Percentiles rank a stretch among this genome's conserved stretches.
phyloP scores from a whole-genome alignment of 2,797 vertebrate species.

The Phrynocephalus forsythii region DNA sequence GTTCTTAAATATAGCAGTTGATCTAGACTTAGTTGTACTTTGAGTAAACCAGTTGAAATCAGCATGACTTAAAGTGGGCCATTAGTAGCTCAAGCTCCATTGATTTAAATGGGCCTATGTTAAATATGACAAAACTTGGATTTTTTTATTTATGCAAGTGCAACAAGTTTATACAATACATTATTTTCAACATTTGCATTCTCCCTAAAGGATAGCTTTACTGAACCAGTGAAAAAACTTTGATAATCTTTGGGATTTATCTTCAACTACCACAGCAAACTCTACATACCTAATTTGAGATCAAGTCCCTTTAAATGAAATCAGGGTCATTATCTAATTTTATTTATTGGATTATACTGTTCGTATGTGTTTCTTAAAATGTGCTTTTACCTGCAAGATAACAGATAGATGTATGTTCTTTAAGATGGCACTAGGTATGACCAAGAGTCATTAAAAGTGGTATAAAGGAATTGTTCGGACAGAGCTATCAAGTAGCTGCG shows the following conservation, averaged over 20 bases:
- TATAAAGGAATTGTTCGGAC: slow-evolving; percentile 50
- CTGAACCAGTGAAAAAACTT: background rate
- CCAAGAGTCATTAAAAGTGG: slow-evolving; percentile 48
- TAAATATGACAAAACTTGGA: background rate
- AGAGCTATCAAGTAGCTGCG: slow-evolving; percentile 72
- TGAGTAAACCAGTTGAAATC: background rate
- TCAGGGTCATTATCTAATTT: background rate
- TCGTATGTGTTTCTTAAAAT: background rate
- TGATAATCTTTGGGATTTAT: background rate
- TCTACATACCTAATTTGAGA: background rate
- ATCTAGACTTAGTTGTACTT: background rate
- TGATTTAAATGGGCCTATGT: background rate
- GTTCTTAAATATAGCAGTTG: background rate
- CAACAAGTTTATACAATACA: background rate
- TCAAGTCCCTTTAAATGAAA: background rate
- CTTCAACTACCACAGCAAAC: background rate
- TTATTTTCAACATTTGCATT: background rate
- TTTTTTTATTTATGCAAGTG: background rate
- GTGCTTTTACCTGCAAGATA: slow-evolving; percentile 13
- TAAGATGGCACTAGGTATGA: slow-evolving; percentile 31
- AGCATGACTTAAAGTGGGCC: background rate
- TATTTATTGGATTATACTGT: background rate
- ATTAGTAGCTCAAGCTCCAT: background rate
- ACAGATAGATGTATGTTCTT: slow-evolving; percentile 48
- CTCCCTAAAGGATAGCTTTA: background rate